A percentile compares a stretch with the other conserved stretches of the same genome.
phyloP scores from a whole-genome alignment of 2,797 vertebrate species.

The Pseudochromis fuscus region DNA sequence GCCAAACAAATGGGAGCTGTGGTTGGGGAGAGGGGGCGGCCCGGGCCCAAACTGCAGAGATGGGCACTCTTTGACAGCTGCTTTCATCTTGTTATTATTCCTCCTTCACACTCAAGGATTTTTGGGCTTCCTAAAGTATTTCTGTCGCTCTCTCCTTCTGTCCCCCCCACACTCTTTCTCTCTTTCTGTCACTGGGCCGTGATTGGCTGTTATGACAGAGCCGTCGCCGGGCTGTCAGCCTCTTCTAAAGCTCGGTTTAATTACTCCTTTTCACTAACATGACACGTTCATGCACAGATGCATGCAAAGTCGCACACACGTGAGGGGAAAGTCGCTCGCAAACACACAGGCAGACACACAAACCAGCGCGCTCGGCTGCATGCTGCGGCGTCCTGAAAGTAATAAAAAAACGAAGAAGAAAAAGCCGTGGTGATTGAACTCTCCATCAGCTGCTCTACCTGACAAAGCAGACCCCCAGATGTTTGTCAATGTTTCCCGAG shows the following conservation, averaged over 20 bases:
- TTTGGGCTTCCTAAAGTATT: slow-evolving; percentile 75
- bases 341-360: slow-evolving; percentile 48
- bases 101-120: slow-evolving; percentile 77
- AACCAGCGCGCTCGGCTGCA: slow-evolving; percentile 42
- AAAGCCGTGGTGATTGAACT: slow-evolving; percentile 60
- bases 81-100: slow-evolving; percentile 81
- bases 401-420: slow-evolving; percentile 44
- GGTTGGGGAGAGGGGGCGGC: slow-evolving; percentile 52
- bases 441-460: slow-evolving; percentile 66
- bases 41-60: slow-evolving; percentile 54
- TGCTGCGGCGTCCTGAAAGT: slow-evolving; percentile 13
- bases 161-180: slow-evolving; percentile 34
- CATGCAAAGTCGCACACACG: slow-evolving; percentile 49
- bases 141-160: slow-evolving; percentile 54
- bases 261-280: slow-evolving; percentile 84
- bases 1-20: slow-evolving; percentile 65
- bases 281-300: slow-evolving; percentile 73
- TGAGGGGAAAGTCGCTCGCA: slow-evolving; percentile 49
- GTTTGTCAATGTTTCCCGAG: slow-evolving; percentile 63
- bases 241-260: slow-evolving; percentile 82
- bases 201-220: slow-evolving; percentile 83
- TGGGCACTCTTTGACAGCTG: slow-evolving; percentile 75
- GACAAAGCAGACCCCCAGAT: slow-evolving; percentile 74
- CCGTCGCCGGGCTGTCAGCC: slow-evolving; percentile 74
- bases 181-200: slow-evolving; percentile 64